phyloP scores from a whole-genome alignment of 1,140 invertebrate species.

The Gryllus bimaculatus region DNA sequence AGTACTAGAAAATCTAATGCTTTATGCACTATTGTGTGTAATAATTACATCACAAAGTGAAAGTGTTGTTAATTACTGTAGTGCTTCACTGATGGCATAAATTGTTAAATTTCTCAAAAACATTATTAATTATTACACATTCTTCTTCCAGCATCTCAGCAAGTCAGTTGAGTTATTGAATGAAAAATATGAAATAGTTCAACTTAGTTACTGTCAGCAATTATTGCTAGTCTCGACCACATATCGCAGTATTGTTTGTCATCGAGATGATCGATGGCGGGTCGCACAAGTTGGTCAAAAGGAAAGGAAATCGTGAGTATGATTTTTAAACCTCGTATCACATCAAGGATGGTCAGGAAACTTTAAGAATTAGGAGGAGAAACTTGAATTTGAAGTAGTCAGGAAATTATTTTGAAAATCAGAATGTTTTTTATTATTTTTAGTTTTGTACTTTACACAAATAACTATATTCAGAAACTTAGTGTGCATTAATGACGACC shows the following conservation, averaged over 20 bases:
- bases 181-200: slow-evolving; percentile 74
- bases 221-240: slow-evolving; percentile 67
- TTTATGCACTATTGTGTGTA: too few species aligned
- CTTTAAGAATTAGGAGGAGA: too few species aligned
- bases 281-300: slow-evolving; percentile 74
- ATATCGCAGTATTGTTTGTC: slow-evolving; percentile 68
- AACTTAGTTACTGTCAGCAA: slow-evolving; percentile 71
- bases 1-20: too few species aligned
- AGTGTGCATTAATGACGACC: too few species aligned
- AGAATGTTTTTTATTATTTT: too few species aligned
- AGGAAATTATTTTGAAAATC: too few species aligned
- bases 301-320: slow-evolving; percentile 62
- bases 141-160: slow-evolving; percentile 61
- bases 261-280: slow-evolving; percentile 49
- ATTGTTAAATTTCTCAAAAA: background rate
- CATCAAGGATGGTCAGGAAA: too few species aligned
- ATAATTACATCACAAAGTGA: background rate
- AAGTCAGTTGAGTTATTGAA: slow-evolving; percentile 73
- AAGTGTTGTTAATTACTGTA: background rate
- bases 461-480: too few species aligned
- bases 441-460: too few species aligned
- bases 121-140: too few species aligned
- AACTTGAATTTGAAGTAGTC: too few species aligned
- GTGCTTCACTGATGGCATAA: background rate
- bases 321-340: background rate